Conservation (phyloP, 2,113 vertebrate species). For the Ivindomyrus marchei region DNA sequence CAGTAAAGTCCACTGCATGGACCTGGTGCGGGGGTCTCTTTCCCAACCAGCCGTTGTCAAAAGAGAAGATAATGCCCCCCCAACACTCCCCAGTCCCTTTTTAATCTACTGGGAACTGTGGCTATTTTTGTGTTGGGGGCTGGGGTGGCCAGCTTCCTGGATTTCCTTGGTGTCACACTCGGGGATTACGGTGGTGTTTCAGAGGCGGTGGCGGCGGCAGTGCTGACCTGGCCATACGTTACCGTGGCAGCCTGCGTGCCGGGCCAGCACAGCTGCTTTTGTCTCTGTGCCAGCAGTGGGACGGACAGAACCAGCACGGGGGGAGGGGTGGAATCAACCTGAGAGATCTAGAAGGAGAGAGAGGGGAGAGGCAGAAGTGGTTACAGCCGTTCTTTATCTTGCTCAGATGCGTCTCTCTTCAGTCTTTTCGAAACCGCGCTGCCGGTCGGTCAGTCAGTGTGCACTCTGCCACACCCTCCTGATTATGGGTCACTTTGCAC, state of each 20-base stretch:
- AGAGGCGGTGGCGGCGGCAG: conserved; percentile 42
- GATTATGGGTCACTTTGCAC: background rate
- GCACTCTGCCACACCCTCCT: background rate
- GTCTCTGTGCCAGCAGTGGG: conserved; percentile 75
- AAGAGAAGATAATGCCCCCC: background rate
- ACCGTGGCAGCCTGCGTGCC: conserved; percentile 65
- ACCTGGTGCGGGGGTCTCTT: background rate
- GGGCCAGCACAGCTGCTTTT: conserved; percentile 74
- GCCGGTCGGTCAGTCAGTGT: background rate
- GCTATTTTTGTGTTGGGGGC: conserved; percentile 51
- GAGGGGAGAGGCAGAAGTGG: conserved; percentile 29
- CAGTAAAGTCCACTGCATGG: background rate
- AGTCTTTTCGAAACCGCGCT: background rate
- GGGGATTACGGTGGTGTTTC: conserved; percentile 57
- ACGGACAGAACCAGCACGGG: conserved; percentile 58
- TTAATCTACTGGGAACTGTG: conserved; percentile 48
- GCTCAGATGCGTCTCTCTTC: background rate
- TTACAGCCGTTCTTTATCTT: conserved; percentile 31
- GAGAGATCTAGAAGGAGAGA: conserved; percentile 25
- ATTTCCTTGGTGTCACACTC: conserved; percentile 41
- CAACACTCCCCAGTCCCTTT: conserved; percentile 24
- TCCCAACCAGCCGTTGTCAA: background rate
- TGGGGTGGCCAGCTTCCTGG: conserved; percentile 25
- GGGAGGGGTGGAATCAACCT: conserved; percentile 40
- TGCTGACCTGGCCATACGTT: conserved; percentile 54